Conservation (phyloP, 2,113 vertebrate genomes). For the Hemibagrus wyckioides region DNA sequence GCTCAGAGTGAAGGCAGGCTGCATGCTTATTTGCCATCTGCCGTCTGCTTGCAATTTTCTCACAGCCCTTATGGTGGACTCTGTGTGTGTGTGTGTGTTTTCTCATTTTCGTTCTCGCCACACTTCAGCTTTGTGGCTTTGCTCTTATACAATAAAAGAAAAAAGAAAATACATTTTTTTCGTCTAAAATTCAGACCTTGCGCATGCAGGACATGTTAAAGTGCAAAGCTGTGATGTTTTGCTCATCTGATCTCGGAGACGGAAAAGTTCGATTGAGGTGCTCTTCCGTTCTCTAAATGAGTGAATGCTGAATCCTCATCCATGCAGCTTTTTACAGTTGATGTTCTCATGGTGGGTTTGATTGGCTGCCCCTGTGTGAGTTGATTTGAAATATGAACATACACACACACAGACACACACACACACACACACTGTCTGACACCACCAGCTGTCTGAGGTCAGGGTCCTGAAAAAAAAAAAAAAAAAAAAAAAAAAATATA, state of each 20-base stretch:
- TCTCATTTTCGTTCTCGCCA: constrained; percentile 4
- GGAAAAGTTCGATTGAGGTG: neutral
- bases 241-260: neutral
- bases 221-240: neutral
- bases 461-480: neutral
- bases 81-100: neutral
- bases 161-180: neutral
- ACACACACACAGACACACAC: too few species aligned
- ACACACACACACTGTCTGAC: neutral
- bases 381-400: neutral
- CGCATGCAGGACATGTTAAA: constrained; percentile 15
- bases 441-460: neutral
- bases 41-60: constrained; percentile 1
- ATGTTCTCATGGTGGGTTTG: neutral
- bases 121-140: constrained; percentile 5
- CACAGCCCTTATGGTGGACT: neutral
- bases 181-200: constrained; percentile 1
- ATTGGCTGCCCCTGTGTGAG: neutral
- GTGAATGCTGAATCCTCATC: neutral
- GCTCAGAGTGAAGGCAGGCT: neutral
- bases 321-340: neutral
- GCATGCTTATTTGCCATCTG: constrained; percentile 25
- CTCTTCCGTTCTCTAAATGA: neutral
- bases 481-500: too few species aligned
- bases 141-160: constrained; percentile 20